phyloP scores from a whole-genome alignment of 2,113 vertebrate species.

The Falco punctatus region DNA sequence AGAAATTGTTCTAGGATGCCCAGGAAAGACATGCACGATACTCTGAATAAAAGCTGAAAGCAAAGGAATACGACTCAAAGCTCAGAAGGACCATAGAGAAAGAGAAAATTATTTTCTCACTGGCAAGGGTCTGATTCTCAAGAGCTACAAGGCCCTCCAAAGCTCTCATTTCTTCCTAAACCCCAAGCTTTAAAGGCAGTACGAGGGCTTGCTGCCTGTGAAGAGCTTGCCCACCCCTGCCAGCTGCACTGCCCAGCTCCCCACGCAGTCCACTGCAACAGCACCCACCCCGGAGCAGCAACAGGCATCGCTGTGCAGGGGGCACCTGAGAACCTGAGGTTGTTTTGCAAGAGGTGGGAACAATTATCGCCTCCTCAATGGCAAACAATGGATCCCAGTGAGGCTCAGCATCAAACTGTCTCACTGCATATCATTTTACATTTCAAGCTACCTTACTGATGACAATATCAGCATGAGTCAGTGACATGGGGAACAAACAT shows the following conservation, averaged over 20 bases:
- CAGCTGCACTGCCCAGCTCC: not conserved
- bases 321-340: not conserved
- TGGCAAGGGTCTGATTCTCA: not conserved
- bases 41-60: not conserved
- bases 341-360: not conserved
- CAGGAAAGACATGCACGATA: not conserved
- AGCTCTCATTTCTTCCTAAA: not conserved
- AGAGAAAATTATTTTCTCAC: not conserved
- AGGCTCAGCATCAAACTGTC: not conserved
- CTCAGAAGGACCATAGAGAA: not conserved
- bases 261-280: no score
- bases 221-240: not conserved
- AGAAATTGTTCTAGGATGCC: not conserved
- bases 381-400: not conserved
- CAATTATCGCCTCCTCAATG: not conserved
- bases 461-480: not conserved
- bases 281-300: not conserved
- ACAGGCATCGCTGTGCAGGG: not conserved
- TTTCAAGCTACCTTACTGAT: not conserved
- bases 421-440: not conserved
- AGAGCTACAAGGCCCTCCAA: not conserved
- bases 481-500: not conserved
- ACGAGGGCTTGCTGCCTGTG: fast-evolving
- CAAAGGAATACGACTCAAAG: not conserved
- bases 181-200: not conserved